Base-by-base conservation (phyloP, 1,140 invertebrate species). In the Zeugodacus cucurbitae region DNA sequence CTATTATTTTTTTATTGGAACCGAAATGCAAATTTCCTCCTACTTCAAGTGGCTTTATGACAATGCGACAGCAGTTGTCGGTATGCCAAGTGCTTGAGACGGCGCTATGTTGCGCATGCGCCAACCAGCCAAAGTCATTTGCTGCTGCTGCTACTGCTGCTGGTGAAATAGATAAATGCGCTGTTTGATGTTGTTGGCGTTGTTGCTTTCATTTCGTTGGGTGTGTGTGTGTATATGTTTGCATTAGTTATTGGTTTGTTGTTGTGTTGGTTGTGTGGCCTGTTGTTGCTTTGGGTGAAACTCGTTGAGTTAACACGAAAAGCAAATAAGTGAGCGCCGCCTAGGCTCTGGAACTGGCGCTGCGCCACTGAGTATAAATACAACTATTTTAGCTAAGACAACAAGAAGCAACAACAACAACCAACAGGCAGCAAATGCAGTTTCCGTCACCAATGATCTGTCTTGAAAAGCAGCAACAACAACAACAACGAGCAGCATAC, bases 251-350 rank as follows among this genome's bases (percentile, higher is more conserved):
- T 62, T 62, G n/a, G 58, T 62, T 62, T 82, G 74, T 29, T 54
- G 4, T 3, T n/a, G n/a, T 41, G 32, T 20, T 37, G 5, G 34
- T 11, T 41, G 3, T 59, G 74, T 22, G 22, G 11, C n/a, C 44
- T 59, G 58, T 82, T 82, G 22, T 82, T 22, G 41, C 70, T 82
- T 48, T 48, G 74, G 74, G 74, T 82, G 74, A 82, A 82, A 82
- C 74, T 82, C 41, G 64, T 70, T 70, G 64, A 70, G 17, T 62
- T 70, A 17, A 70, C 26, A 70, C 26, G 26, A 70, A 70, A 70
- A 70, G n/a, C 64, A 70, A 70, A 70, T 17, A 70, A 11, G n/a
- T 62, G n/a, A 62, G n/a, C 6, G n/a, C 14, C 6, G n/a, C 6
- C n/a, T 26, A 62, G 10, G 10, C 58, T 62, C 41, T 3, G n/a